Percentiles rank a stretch among this genome's conserved stretches.
Evolutionary conservation across 2,888 invertebrate species (phyloP).

Genomic region (Cataglyphis cursor): DNA sequence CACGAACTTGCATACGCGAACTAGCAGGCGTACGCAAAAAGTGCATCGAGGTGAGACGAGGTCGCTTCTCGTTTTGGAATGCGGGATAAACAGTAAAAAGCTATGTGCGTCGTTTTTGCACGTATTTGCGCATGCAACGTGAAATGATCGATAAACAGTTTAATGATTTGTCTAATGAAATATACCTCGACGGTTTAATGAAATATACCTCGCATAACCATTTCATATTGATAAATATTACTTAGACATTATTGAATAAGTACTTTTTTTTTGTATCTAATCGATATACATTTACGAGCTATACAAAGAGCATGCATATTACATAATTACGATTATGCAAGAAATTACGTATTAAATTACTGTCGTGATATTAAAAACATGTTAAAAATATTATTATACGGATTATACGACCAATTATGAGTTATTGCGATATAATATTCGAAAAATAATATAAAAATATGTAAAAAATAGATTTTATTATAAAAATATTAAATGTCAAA

Average conservation of each 20-base stretch:
- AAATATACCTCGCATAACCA: neutral
- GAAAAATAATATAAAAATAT: neutral
- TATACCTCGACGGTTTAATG: neutral
- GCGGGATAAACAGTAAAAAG: neutral
- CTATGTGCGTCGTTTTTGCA: neutral
- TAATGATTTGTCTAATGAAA: neutral
- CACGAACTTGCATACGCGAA: slow-evolving; percentile 45
- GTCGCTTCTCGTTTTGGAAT: neutral
- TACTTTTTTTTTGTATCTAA: slow-evolving; percentile 30
- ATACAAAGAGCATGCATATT: slow-evolving; percentile 7
- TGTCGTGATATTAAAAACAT: neutral
- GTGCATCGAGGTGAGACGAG: slow-evolving; percentile 38
- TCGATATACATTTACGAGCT: slow-evolving; percentile 7
- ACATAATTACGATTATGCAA: neutral
- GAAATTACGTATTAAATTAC: neutral
- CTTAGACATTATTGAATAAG: neutral
- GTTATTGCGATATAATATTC: neutral
- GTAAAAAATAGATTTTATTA: neutral
- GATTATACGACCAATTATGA: neutral
- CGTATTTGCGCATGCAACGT: too few species aligned
- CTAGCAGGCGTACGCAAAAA: slow-evolving; percentile 51
- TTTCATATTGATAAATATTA: slow-evolving; percentile 25
- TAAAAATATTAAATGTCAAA: neutral
- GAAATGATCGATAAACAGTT: slow-evolving; percentile 14
- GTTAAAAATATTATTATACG: neutral